Percentiles rank a stretch among this genome's conserved stretches.
Conservation (phyloP, 2,113 vertebrate species). For the Phaethornis superciliosus region DNA sequence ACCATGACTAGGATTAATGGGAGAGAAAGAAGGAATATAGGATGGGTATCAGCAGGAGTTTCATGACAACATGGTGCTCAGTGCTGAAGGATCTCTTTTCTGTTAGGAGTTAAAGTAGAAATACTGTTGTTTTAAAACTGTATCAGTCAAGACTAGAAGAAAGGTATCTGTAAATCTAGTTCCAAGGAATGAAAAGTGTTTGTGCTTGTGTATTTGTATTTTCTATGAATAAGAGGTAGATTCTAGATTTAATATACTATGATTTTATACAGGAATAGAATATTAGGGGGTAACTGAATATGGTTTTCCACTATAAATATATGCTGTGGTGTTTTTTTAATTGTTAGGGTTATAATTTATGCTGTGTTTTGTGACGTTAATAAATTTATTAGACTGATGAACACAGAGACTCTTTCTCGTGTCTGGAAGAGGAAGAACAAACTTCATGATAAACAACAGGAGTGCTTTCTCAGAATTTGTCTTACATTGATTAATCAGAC, state of each 20-base stretch:
- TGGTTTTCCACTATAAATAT: neutral
- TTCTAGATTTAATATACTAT: neutral
- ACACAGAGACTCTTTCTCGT: neutral
- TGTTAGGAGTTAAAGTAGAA: neutral
- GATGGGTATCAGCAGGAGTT: neutral
- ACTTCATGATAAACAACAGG: neutral
- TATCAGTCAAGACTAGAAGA: neutral
- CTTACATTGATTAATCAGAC: neutral
- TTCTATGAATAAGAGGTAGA: neutral
- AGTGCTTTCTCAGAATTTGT: neutral
- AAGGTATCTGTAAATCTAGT: neutral
- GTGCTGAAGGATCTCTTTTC: neutral
- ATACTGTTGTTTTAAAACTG: neutral
- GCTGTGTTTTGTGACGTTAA: neutral
- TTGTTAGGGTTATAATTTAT: neutral
- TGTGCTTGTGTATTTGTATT: neutral
- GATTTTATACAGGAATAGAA: neutral
- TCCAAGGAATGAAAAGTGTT: rapidly evolving
- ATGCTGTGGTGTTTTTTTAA: neutral
- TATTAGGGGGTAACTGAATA: neutral
- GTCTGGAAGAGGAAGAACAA: neutral
- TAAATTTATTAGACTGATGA: neutral
- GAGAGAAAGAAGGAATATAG: constrained; percentile 45
- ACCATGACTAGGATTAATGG: constrained; percentile 59
- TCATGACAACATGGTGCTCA: neutral